Percentiles rank a stretch among this genome's conserved stretches.
Evolutionary conservation across 2,888 invertebrate species (phyloP).

Genomic region (Lithophane ornitopus): DNA sequence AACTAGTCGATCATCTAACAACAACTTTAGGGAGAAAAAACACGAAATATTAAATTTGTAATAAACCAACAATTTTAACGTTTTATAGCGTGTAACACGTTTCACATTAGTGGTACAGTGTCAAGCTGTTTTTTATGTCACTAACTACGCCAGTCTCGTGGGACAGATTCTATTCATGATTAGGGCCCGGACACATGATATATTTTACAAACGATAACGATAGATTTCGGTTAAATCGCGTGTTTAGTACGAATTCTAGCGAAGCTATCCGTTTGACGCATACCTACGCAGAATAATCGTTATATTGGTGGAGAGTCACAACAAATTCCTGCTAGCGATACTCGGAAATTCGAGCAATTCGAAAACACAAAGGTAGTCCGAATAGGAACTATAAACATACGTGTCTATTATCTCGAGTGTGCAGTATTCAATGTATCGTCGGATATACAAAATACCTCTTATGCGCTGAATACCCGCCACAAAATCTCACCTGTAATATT

Average conservation of each 20-base stretch:
- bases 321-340: slow-evolving; percentile 46
- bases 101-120: slow-evolving; percentile 34
- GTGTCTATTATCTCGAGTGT: slow-evolving; percentile 35
- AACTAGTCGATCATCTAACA: background rate
- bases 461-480: slow-evolving; percentile 37
- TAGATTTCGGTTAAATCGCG: slow-evolving; percentile 18
- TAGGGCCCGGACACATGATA: slow-evolving; percentile 23
- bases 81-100: slow-evolving; percentile 19
- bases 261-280: slow-evolving; percentile 17
- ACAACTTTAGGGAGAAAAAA: background rate
- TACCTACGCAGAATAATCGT: slow-evolving; percentile 16
- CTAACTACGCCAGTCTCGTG: slow-evolving; percentile 15
- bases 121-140: slow-evolving; percentile 36
- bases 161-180: slow-evolving; percentile 33
- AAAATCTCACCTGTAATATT: slow-evolving; percentile 62
- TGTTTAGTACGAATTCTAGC: slow-evolving; percentile 21
- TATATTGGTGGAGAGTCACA: slow-evolving; percentile 35
- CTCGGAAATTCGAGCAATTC: slow-evolving; percentile 30
- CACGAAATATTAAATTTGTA: slow-evolving; percentile 1
- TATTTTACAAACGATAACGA: slow-evolving; percentile 23
- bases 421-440: slow-evolving; percentile 36
- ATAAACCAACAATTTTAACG: slow-evolving; percentile 7
- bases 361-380: slow-evolving; percentile 38
- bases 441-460: slow-evolving; percentile 47
- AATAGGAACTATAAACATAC: slow-evolving; percentile 51